Percentiles rank a stretch among this genome's conserved stretches.
Conservation (phyloP, 1,140 invertebrate genomes). For the Sinonovacula constricta region DNA sequence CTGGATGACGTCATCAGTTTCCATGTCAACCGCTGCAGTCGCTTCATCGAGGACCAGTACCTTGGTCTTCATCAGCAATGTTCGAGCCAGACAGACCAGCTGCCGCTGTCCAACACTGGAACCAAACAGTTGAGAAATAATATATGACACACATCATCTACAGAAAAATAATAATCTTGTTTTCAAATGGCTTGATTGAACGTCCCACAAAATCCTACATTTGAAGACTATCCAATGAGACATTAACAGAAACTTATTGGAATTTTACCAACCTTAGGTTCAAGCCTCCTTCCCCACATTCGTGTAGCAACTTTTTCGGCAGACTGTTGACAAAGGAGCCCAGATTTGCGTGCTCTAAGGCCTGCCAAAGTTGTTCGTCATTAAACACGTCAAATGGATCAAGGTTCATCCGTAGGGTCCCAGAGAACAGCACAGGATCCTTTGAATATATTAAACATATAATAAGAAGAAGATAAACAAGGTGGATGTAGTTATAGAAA, state of each 20-base stretch:
- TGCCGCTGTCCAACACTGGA: slow-evolving; percentile 81
- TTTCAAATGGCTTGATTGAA: too few species aligned
- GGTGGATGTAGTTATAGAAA: neutral
- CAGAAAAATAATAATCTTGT: too few species aligned
- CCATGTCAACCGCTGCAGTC: slow-evolving; percentile 76
- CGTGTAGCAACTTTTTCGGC: slow-evolving; percentile 44
- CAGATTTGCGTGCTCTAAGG: slow-evolving; percentile 55
- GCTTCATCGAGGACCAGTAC: slow-evolving; percentile 87
- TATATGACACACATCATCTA: too few species aligned
- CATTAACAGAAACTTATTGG: too few species aligned
- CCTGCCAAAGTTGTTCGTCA: slow-evolving; percentile 79
- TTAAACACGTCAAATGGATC: slow-evolving; percentile 81
- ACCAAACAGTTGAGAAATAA: slow-evolving; percentile 48
- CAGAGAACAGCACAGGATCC: slow-evolving; percentile 79
- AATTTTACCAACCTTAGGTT: slow-evolving; percentile 70
- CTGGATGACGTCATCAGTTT: slow-evolving; percentile 78
- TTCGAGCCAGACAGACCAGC: slow-evolving; percentile 80
- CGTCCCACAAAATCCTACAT: too few species aligned
- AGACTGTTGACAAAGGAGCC: slow-evolving; percentile 63
- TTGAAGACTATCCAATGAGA: too few species aligned
- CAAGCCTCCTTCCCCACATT: slow-evolving; percentile 67
- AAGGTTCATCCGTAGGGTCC: slow-evolving; percentile 80
- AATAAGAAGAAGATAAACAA: neutral
- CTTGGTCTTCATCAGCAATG: slow-evolving; percentile 81
- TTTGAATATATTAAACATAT: slow-evolving; percentile 58